These are phyloP conservation scores for Orchesellides sinensis DNA, from an alignment of 2,888 invertebrate species.

Conservation along the genomic window DNA sequence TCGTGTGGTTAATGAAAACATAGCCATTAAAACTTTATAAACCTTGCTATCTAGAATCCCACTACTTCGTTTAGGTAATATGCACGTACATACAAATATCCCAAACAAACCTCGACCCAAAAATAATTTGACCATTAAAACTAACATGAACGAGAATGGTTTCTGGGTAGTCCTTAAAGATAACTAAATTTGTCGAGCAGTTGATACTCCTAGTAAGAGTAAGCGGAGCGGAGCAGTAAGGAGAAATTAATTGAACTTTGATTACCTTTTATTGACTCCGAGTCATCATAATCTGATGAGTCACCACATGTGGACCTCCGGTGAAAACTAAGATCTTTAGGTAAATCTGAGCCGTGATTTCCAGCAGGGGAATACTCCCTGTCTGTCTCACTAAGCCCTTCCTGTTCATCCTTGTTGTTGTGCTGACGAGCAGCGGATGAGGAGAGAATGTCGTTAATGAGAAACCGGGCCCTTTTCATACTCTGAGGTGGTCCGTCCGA, in stretches of 20 bases:
- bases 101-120: too few species aligned
- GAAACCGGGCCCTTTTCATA: constrained; percentile 82
- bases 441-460: constrained; percentile 92
- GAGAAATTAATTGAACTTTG: not conserved
- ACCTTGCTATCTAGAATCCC: too few species aligned
- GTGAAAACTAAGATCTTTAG: constrained; percentile 74
- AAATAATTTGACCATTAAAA: too few species aligned
- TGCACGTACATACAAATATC: too few species aligned
- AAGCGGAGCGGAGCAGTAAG: too few species aligned
- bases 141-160: too few species aligned
- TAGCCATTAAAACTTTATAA: too few species aligned
- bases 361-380: constrained; percentile 59
- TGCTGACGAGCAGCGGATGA: constrained; percentile 71
- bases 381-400: constrained; percentile 46
- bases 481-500: constrained; percentile 70
- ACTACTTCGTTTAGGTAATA: too few species aligned
- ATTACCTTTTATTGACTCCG: constrained; percentile 74
- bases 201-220: too few species aligned
- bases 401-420: constrained; percentile 60
- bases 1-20: too few species aligned
- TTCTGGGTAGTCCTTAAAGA: too few species aligned
- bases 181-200: too few species aligned
- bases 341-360: constrained; percentile 66
- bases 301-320: constrained; percentile 74
- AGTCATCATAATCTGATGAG: constrained; percentile 74